Percentiles rank a stretch among this genome's conserved stretches.
Conservation (phyloP, 2,888 invertebrate genomes). For the Nysson spinosus region DNA sequence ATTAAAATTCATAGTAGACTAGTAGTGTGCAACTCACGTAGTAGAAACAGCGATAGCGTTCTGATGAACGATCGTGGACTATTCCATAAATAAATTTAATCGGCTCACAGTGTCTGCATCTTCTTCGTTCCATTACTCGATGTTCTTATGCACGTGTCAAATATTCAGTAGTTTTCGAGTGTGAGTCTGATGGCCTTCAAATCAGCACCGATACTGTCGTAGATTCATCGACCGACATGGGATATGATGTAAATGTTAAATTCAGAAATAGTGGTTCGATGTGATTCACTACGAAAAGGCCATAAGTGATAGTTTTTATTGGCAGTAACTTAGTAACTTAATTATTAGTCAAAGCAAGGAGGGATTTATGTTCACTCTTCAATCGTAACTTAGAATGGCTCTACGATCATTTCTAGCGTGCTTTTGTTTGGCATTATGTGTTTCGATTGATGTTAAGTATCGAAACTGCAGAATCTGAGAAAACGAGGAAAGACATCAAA, state of each 20-base stretch:
- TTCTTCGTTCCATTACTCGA: too few species aligned
- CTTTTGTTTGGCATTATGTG: conserved; percentile 22
- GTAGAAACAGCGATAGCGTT: conserved; percentile 26
- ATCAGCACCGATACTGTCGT: conserved; percentile 18
- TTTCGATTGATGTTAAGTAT: conserved; percentile 33
- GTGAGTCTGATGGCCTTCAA: conserved; percentile 27
- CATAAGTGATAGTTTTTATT: conserved; percentile 34
- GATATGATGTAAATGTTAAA: conserved; percentile 40
- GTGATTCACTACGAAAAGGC: conserved; percentile 13
- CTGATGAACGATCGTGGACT: conserved; percentile 28
- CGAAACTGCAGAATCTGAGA: conserved; percentile 32
- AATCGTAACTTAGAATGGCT: too few species aligned
- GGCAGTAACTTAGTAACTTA: conserved; percentile 63
- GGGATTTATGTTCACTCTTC: too few species aligned
- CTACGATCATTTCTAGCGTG: too few species aligned
- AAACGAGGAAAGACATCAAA: conserved; percentile 60
- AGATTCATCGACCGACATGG: conserved; percentile 28
- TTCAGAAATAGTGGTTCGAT: conserved; percentile 29
- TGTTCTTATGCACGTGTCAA: too few species aligned
- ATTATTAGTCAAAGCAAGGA: conserved; percentile 59
- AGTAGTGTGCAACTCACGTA: too few species aligned
- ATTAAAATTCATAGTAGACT: too few species aligned
- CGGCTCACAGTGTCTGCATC: not conserved
- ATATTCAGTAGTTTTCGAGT: conserved; percentile 17
- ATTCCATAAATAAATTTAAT: conserved; percentile 35